These are phyloP conservation scores for Anoplius nigerrimus DNA, from an alignment of 2,888 invertebrate species.

Conservation along the genomic window DNA sequence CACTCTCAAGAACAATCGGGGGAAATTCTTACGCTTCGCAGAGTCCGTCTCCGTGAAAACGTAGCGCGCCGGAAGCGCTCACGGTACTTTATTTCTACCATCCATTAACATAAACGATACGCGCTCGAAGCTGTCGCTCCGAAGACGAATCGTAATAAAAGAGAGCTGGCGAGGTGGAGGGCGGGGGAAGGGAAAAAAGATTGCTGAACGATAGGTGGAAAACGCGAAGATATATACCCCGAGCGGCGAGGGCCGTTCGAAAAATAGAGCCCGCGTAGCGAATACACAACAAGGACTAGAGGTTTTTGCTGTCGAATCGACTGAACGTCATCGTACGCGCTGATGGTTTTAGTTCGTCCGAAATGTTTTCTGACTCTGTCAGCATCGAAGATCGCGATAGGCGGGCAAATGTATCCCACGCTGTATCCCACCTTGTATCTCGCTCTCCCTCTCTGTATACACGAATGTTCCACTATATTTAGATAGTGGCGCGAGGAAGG, in stretches of 20 bases:
- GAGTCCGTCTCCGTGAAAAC: too few relatives aligned
- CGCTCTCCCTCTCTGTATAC: conserved; percentile 19
- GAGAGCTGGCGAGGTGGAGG: too few relatives aligned
- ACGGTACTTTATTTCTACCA: too few relatives aligned
- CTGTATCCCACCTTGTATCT: not conserved
- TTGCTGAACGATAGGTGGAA: not conserved
- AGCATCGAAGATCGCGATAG: conserved; percentile 37
- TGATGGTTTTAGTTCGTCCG: conserved; percentile 28
- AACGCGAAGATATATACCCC: too few relatives aligned
- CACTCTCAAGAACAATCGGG: conserved; percentile 1
- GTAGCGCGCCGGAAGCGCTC: too few relatives aligned
- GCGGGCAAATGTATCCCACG: conserved; percentile 2
- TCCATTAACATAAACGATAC: too few relatives aligned
- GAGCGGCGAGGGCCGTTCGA: not conserved
- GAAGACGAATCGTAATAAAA: too few relatives aligned
- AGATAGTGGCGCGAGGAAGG: conserved; percentile 6
- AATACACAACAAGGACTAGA: not conserved
- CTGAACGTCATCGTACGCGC: conserved; percentile 21
- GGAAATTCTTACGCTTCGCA: too few relatives aligned
- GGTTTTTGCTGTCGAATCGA: not conserved
- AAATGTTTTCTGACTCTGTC: conserved; percentile 35
- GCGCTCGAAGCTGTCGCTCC: too few relatives aligned
- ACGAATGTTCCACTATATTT: conserved; percentile 28
- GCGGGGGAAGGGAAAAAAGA: too few relatives aligned
- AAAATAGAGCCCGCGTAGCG: conserved; percentile 20